Evolutionary conservation across 1,140 invertebrate species (phyloP), one percentile per base, ranked within the genome.

Genomic region (Tetragnatha versicolor): DNA sequence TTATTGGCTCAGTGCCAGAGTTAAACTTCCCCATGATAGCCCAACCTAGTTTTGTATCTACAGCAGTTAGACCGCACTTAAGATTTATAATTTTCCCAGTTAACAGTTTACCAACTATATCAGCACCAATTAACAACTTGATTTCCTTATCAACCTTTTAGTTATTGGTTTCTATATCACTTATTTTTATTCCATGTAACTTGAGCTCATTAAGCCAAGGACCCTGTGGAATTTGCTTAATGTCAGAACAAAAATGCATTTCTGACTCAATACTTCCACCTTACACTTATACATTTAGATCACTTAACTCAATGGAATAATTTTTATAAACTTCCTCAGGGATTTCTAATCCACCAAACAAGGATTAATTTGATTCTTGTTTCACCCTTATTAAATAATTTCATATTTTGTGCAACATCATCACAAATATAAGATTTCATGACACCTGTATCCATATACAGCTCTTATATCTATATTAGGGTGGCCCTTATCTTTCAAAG

Each of bases 71-170:
- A 9, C 12, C 12, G 14, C 2, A 68, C 33, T 35, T 63, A 63
- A 37, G 31, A 63, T 35, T 25, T 27, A 68, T 22, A 27, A 47
- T 68, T 68, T 29, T 9, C 29, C 45, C 45, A 27, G 39, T 68
- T 31, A 68, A 47, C 29, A 49, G 31, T 31, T 47, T 68, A 47
- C 63, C 63, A 25, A 42, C 63, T 5, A n/a, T n/a, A n/a, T n/a
- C n/a, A n/a, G n/a, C n/a, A n/a, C n/a, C n/a, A n/a, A n/a, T n/a
- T n/a, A n/a, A 47, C 14, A 47, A 68, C 31, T 47, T 68, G 14
- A 55, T 47, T 29, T 68, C 63, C 6, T 68, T 68, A 47, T 10
- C 42, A 29, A 68, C 63, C 4, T 68, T 68, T 29, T 12, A 45
- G 25, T 4, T 1, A 63, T 39, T 39, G 5, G 35, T 63, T n/a